Evolutionary conservation across 2,797 vertebrate species (phyloP).

Genomic region (Enteromius paludinosus): DNA sequence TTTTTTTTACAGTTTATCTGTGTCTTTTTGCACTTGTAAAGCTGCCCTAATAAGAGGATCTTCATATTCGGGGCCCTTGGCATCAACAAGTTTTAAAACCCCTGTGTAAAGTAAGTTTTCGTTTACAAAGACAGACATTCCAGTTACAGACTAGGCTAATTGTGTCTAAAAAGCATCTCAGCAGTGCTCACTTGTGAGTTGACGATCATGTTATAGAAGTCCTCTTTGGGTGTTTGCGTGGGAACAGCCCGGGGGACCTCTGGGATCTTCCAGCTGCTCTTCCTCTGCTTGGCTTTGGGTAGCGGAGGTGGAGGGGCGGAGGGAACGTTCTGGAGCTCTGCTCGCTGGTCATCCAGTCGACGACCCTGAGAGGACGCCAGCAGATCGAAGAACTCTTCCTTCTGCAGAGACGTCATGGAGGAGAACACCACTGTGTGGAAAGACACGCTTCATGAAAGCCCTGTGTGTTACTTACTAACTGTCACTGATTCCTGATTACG

Average conservation of each 20-base stretch:
- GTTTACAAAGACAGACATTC: background rate
- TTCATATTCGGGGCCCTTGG: background rate
- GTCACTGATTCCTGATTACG: no score
- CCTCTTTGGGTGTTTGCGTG: conserved; percentile 75
- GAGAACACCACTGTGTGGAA: conserved; percentile 76
- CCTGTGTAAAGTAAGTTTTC: background rate
- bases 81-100: background rate
- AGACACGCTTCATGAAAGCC: background rate
- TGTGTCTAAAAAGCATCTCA: background rate
- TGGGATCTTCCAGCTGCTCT: conserved; percentile 74
- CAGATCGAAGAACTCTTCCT: conserved; percentile 86
- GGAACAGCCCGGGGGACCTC: conserved; percentile 65
- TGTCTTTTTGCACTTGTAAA: background rate
- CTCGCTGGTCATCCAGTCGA: conserved; percentile 86
- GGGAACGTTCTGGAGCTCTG: conserved; percentile 69
- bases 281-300: conserved; percentile 72
- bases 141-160: background rate
- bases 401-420: conserved; percentile 88
- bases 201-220: conserved; percentile 87
- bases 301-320: conserved; percentile 43
- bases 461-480: no score
- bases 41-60: background rate
- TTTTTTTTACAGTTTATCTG: background rate
- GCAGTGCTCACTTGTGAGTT: conserved; percentile 80
- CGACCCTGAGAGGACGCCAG: conserved; percentile 84